Percentiles rank a stretch among this genome's conserved stretches.
Conservation (phyloP, 2,888 invertebrate species). For the Mesoligia furuncula region DNA sequence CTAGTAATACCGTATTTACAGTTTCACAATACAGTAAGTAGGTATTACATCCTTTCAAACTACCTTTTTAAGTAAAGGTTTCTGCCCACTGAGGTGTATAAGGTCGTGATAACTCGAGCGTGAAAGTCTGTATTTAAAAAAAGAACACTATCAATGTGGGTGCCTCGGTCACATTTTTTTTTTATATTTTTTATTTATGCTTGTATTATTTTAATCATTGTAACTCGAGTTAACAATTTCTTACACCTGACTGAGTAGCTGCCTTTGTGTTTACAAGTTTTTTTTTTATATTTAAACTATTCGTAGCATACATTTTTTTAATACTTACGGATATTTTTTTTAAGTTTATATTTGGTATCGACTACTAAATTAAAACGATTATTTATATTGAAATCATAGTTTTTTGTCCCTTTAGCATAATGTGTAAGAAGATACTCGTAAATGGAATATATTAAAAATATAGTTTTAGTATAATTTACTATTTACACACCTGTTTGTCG, state of each 20-base stretch:
- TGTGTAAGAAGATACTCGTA: background rate
- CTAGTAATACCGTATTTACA: constrained; percentile 55
- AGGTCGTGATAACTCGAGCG: constrained; percentile 28
- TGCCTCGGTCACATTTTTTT: background rate
- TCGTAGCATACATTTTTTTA: constrained; percentile 11
- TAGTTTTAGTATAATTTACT: background rate
- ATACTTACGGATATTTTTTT: constrained; percentile 15
- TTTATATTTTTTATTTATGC: background rate
- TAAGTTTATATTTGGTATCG: constrained; percentile 55
- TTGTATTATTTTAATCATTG: background rate
- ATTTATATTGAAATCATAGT: constrained; percentile 16
- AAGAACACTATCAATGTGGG: background rate
- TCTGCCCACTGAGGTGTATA: constrained; percentile 42
- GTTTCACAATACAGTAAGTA: constrained; percentile 10
- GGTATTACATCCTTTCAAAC: constrained; percentile 11
- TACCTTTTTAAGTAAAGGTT: constrained; percentile 30
- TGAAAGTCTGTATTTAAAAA: constrained; percentile 19
- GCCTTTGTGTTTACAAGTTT: background rate
- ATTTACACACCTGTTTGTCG: background rate
- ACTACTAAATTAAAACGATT: constrained; percentile 21
- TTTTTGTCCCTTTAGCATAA: constrained; percentile 25
- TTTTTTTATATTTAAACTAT: background rate
- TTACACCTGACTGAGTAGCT: constrained; percentile 19
- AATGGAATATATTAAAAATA: constrained; percentile 6
- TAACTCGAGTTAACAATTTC: background rate